Evolutionary conservation across 2,888 invertebrate genomes (phyloP).

Genomic region (Ypsolopha sequella): DNA sequence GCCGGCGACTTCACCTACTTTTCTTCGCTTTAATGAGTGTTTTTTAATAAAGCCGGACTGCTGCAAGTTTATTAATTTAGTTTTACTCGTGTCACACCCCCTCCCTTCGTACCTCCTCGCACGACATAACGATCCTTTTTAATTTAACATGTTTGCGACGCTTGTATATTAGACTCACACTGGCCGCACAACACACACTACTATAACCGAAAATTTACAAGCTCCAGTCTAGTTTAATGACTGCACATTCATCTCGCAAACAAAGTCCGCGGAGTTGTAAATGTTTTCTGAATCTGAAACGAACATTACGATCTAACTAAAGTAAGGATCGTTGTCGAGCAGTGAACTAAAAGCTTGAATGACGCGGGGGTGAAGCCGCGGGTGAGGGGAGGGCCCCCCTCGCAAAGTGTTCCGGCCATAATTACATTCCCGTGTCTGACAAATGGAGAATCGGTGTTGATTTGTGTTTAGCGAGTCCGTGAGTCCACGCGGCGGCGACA

Average conservation of each 20-base stretch:
- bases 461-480: conserved; percentile 66
- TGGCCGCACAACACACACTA: neutral
- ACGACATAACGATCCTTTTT: conserved; percentile 37
- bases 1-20: conserved; percentile 70
- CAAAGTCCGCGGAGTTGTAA: conserved; percentile 15
- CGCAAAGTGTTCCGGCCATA: conserved; percentile 65
- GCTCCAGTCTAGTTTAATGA: neutral
- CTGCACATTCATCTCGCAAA: neutral
- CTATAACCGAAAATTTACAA: neutral
- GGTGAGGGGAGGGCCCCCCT: conserved; percentile 18
- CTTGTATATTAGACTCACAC: neutral
- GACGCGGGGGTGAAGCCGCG: conserved; percentile 31
- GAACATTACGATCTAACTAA: conserved; percentile 37
- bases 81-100: conserved; percentile 63
- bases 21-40: conserved; percentile 69
- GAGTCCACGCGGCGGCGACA: conserved; percentile 15
- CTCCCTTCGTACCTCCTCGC: conserved; percentile 20
- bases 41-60: conserved; percentile 68
- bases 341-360: conserved; percentile 62
- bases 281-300: conserved; percentile 28
- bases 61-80: conserved; percentile 69
- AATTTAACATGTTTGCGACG: conserved; percentile 24
- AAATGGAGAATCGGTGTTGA: conserved; percentile 74
- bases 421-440: conserved; percentile 73
- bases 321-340: conserved; percentile 60